phyloP scores from a whole-genome alignment of 2,797 vertebrate species.

The Gambelia wislizenii region DNA sequence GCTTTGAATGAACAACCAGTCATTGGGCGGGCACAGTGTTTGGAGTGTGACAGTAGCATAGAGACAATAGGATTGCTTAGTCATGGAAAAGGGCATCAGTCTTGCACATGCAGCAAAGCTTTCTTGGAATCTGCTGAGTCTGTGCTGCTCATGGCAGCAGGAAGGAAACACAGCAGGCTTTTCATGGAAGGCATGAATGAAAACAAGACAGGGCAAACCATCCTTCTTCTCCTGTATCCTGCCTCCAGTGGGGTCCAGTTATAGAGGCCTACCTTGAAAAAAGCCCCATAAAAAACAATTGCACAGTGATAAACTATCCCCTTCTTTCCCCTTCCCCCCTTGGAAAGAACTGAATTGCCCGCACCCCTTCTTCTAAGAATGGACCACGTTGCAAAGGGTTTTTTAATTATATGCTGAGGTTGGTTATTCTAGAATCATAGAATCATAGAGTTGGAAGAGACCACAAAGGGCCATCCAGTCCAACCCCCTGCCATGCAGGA shows the following conservation, averaged over 20 bases:
- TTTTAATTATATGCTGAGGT: neutral
- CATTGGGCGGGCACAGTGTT: too few relatives aligned
- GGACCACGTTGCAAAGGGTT: neutral
- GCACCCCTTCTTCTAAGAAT: neutral
- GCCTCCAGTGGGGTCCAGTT: neutral
- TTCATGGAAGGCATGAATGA: neutral
- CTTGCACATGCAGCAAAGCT: neutral
- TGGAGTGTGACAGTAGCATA: too few relatives aligned
- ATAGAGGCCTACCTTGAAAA: neutral
- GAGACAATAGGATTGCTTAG: constrained; percentile 1
- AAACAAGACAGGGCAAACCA: neutral
- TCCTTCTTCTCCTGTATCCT: constrained; percentile 16
- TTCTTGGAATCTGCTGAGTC: constrained; percentile 8
- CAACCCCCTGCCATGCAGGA: too few relatives aligned
- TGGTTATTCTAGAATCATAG: neutral
- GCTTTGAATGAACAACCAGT: too few relatives aligned
- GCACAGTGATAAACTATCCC: neutral
- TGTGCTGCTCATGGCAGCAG: constrained; percentile 4
- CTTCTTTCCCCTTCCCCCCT: neutral
- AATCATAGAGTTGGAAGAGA: neutral
- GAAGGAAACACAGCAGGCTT: neutral
- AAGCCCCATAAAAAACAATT: neutral
- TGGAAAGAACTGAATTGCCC: neutral
- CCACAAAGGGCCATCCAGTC: too few relatives aligned
- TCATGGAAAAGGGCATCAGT: neutral